Base-by-base conservation (phyloP, 2,888 invertebrate species). In the Celastrina argiolus region DNA sequence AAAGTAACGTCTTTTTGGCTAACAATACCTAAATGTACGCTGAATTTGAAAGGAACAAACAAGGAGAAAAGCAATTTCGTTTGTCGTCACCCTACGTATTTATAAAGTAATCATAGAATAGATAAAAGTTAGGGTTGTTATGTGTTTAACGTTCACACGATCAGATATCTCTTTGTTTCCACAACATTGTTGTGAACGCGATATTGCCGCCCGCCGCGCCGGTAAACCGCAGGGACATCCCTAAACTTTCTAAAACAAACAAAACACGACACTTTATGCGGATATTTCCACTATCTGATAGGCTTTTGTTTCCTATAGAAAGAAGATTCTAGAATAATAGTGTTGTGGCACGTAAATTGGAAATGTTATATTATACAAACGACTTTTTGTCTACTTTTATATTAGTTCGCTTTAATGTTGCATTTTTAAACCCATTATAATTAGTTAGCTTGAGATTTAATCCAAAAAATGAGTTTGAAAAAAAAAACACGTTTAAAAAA, bases 221-320 rank as follows among this genome's bases (percentile, higher is more conserved):
- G n/a, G 28, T n/a, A 34, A 34, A 58, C 58, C 58, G 31, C 31
- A 58, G 34, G 58, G 58, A 34, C 58, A 58, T 34, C 58, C 58
- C 58, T 34, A 31, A 58, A 58, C 58, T 58, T 58, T 58, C 8
- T 34, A 34, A 58, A 58, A 31, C 58, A 58, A 28, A 58, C 58
- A 58, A 58, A 58, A 58, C 58, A 34, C 8, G 14, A 16, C 31
- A 31, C 16, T 16, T 16, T 16, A 16, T 58, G 34, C 22, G 51
- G 22, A 51, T 58, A 31, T 58, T 58, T 34, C 58, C 58, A 16
- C 34, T 58, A 58, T 58, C 58, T 34, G 58, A 58, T 58, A 31
- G 56, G 34, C 58, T 34, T 58, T 58, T 51, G 45, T 51, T 16
- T 18, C 10, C 45, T 18, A 18, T 7, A 58, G 16, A 45, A n/a